These are phyloP conservation scores for Dascillus cervinus DNA, from an alignment of 2,888 invertebrate genomes.

Conservation along the genomic window DNA sequence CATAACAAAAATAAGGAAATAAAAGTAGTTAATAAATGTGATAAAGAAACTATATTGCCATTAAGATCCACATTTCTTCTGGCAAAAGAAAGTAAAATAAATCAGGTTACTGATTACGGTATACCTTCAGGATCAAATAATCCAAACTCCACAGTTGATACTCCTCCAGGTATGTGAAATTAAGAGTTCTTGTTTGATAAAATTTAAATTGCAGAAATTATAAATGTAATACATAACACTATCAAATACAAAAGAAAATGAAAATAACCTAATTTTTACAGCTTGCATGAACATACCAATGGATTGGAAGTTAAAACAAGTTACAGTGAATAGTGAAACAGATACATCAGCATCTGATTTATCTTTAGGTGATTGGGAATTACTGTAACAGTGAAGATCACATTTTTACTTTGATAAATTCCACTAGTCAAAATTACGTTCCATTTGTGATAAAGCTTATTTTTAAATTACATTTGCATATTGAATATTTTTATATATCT, in stretches of 20 bases:
- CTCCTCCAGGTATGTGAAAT: constrained; percentile 11
- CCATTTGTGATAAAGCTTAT: too few species aligned
- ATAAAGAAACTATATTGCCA: background rate
- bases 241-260: too few species aligned
- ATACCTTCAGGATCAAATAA: constrained; percentile 15
- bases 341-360: constrained; percentile 26
- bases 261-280: constrained; percentile 26
- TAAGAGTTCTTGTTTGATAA: constrained; percentile 1
- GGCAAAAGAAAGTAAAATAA: background rate
- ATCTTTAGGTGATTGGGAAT: constrained; percentile 38
- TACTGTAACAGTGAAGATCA: too few species aligned
- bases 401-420: too few species aligned
- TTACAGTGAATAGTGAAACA: constrained; percentile 30
- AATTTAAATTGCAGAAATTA: background rate
- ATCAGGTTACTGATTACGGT: constrained; percentile 4
- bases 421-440: too few species aligned
- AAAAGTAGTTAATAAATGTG: background rate
- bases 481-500: too few species aligned
- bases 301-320: constrained; percentile 51
- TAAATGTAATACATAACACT: background rate
- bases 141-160: constrained; percentile 10
- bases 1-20: background rate
- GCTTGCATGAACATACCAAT: constrained; percentile 50
- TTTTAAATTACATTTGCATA: too few species aligned
- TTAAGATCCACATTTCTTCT: background rate